Evolutionary conservation across 1,140 invertebrate species (phyloP).

Genomic region (Harlomillsia oculata): DNA sequence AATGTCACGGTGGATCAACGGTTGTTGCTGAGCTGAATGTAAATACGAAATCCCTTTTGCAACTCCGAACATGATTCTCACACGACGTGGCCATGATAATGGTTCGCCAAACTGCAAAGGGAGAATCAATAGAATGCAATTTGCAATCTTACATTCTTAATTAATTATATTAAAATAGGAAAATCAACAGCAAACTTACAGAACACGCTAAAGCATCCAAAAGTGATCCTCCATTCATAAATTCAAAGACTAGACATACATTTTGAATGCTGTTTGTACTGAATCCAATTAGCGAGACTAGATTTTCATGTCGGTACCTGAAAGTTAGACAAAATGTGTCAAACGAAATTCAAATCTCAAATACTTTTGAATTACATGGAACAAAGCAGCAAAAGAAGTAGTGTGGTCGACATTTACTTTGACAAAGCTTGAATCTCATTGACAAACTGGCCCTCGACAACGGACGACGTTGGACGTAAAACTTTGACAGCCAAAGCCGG

Average conservation of each 20-base stretch:
- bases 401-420: slow-evolving; percentile 25
- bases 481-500: slow-evolving; percentile 54
- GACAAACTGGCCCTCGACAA: slow-evolving; percentile 50
- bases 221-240: slow-evolving; percentile 57
- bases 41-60: slow-evolving; percentile 54
- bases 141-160: neutral
- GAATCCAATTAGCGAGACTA: slow-evolving; percentile 56
- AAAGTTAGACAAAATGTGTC: neutral
- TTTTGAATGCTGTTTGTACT: slow-evolving; percentile 40
- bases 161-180: neutral
- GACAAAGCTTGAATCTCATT: slow-evolving; percentile 51
- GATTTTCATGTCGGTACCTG: slow-evolving; percentile 55
- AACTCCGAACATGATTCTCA: slow-evolving; percentile 52
- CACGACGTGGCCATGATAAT: slow-evolving; percentile 45
- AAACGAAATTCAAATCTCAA: neutral
- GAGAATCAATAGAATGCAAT: too few relatives aligned
- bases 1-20: slow-evolving; percentile 61
- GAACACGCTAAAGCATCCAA: slow-evolving; percentile 48
- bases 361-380: neutral
- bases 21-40: slow-evolving; percentile 47
- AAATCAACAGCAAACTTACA: slow-evolving; percentile 35
- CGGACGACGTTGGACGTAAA: slow-evolving; percentile 42
- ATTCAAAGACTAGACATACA: slow-evolving; percentile 60
- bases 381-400: neutral
- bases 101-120: too few relatives aligned